Evolutionary conservation across 2,888 invertebrate genomes (phyloP), one percentile per base, ranked within the genome.

Genomic region (Diplazon laetatorius): DNA sequence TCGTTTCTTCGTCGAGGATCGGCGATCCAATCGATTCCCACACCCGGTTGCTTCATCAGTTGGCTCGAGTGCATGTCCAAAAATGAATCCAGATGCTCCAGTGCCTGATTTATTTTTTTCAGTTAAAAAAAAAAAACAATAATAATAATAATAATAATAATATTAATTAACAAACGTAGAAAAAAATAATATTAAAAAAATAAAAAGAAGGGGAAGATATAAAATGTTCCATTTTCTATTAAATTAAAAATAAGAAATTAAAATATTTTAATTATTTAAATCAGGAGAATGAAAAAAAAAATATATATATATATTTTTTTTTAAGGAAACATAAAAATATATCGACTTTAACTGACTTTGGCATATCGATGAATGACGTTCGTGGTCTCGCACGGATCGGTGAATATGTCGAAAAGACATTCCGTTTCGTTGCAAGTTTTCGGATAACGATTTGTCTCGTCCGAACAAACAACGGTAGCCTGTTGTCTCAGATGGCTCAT

Each of bases 301-400:
- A n/a, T n/a, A n/a, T n/a, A n/a, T n/a, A n/a, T n/a, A n/a, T n/a
- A n/a, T n/a, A n/a, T n/a, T n/a, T n/a, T n/a, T n/a, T n/a, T n/a
- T n/a, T n/a, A 6, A 30, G 30, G 30, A 30, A 30, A 6, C 2
- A 30, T 2, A 30, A 30, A 30, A 6, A 30, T 5, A 5, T 5
- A 30, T 30, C 6, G 30, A 6, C 30, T 5, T 5, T 30, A n/a
- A 80, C 78, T 84, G 63, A 90, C 91, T 69, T 82, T 84, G 2
- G 87, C 86, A 84, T 91, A 90, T 16, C 88, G 85, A 39, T 86
- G 87, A 4, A 91, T 91, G 22, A 93, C 86, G 85, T 97, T 95
- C 84, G 94, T 94, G 66, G 94, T 94, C 89, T 97, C 97, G 85
- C 96, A 95, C 0, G 97, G 97, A 89, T 97, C 97, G 63, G 93